Base-by-base conservation (phyloP, 1,140 invertebrate species). In the Dysdera silvatica region DNA sequence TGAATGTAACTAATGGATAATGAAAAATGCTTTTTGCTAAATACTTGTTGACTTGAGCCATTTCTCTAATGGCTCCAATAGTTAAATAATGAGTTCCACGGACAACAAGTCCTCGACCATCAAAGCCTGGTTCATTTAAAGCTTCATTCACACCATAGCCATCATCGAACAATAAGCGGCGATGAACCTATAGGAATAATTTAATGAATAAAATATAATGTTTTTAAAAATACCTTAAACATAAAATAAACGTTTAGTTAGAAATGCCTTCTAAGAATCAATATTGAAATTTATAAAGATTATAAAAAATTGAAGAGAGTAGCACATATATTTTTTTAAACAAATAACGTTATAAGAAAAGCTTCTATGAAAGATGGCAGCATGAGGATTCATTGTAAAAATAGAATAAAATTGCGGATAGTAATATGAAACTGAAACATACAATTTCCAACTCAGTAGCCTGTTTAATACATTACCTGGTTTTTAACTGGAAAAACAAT, bases 141-240 rank as follows among this genome's bases (percentile, higher is more conserved):
- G 94, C 82, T 79, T 99, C 95, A 0, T 80, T 87, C 0, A 98
- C 93, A 10, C 95, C 95, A 69, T 93, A 92, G 0, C 84, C 85
- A 77, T 98, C 95, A 72, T 99, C 95, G 60, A 83, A 79, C 1
- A 95, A 70, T 28, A 93, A 76, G 55, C 92, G 80, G 62, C 95
- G 82, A 74, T 98, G 95, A n/a, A 95, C 23, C 65, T 66, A 37
- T 6, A 29, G 48, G 16, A 4, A 47, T 14, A 33, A 32, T 52
- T n/a, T n/a, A n/a, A n/a, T n/a, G 12, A 49, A 45, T 45, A 3
- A 3, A 45, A 8, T 45, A 45, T n/a, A 45, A 3, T 12, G 12
- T 12, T 37, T 37, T 37, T 37, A n/a, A 14, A 12, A 14, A 12
- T 14, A 37, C 12, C n/a, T 14, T 14, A 37, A 37, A 12, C n/a